phyloP scores from a whole-genome alignment of 2,113 vertebrate genomes.

The Carassius auratus region DNA sequence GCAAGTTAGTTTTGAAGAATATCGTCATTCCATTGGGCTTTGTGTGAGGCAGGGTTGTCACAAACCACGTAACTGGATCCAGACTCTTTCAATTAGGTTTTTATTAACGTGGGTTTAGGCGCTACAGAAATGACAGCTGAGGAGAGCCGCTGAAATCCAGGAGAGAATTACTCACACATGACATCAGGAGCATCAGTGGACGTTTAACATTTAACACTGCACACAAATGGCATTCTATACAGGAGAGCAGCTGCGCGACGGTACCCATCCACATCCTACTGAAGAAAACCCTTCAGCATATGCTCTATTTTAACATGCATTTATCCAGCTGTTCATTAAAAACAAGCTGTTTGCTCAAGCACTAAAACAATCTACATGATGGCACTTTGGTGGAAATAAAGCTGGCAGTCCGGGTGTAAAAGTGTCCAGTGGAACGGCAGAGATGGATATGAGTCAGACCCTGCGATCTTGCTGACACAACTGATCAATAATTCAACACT shows the following conservation, averaged over 20 bases:
- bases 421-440: constrained; percentile 38
- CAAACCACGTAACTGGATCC: constrained; percentile 73
- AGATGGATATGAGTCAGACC: constrained; percentile 47
- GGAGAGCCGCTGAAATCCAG: constrained; percentile 50
- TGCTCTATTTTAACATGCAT: constrained; percentile 1
- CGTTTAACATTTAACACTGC: constrained; percentile 52
- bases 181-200: constrained; percentile 64
- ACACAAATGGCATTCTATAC: constrained; percentile 9
- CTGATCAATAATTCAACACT: constrained; percentile 72
- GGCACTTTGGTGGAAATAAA: neutral
- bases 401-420: too few relatives aligned
- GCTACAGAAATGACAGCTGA: constrained; percentile 72
- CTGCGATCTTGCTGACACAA: constrained; percentile 65
- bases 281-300: neutral
- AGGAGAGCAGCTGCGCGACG: neutral
- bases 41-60: constrained; percentile 42
- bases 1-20: constrained; percentile 46
- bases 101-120: constrained; percentile 70
- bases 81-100: constrained; percentile 71
- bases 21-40: constrained; percentile 55
- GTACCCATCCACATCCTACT: neutral
- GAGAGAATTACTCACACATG: constrained; percentile 68
- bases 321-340: neutral
- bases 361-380: constrained; percentile 19
- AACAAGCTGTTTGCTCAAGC: neutral